These are phyloP conservation scores for Gadus macrocephalus DNA, from an alignment of 2,113 vertebrate genomes.

Conservation along the genomic window DNA sequence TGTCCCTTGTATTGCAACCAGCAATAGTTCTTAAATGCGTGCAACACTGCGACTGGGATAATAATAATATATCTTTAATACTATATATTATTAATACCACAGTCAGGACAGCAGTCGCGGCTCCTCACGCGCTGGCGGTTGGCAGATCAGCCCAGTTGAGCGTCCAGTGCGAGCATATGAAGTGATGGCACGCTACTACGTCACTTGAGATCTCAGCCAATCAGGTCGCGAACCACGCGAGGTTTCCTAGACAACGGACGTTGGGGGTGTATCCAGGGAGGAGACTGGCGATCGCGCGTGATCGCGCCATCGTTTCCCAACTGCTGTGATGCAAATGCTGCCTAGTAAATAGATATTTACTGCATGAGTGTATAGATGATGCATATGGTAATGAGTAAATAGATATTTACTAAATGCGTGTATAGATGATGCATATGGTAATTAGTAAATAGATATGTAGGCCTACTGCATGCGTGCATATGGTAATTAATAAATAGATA, in stretches of 20 bases:
- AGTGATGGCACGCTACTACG: slow-evolving; percentile 61
- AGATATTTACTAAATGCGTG: no score
- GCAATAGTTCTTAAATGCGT: not conserved
- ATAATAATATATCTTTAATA: no score
- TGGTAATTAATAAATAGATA: no score
- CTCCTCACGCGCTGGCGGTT: not conserved
- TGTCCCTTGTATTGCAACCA: not conserved
- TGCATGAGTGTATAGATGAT: no score
- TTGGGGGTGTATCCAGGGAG: slow-evolving; percentile 31
- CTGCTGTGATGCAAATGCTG: not conserved
- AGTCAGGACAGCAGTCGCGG: not conserved
- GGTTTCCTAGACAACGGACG: slow-evolving; percentile 43
- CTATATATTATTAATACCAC: no score
- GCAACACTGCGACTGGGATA: not conserved
- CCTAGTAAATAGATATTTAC: no score
- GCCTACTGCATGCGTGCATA: no score
- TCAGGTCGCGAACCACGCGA: slow-evolving; percentile 52
- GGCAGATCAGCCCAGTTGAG: not conserved
- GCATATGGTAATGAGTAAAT: no score
- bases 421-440: no score
- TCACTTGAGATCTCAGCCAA: slow-evolving; percentile 64
- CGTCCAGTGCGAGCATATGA: slow-evolving; percentile 30
- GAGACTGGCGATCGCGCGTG: slow-evolving; percentile 60
- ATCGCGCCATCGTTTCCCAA: slow-evolving; percentile 19
- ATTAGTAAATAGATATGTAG: no score